Evolutionary conservation across 1,140 invertebrate genomes (phyloP).

Genomic region (Brachionus sp.): DNA sequence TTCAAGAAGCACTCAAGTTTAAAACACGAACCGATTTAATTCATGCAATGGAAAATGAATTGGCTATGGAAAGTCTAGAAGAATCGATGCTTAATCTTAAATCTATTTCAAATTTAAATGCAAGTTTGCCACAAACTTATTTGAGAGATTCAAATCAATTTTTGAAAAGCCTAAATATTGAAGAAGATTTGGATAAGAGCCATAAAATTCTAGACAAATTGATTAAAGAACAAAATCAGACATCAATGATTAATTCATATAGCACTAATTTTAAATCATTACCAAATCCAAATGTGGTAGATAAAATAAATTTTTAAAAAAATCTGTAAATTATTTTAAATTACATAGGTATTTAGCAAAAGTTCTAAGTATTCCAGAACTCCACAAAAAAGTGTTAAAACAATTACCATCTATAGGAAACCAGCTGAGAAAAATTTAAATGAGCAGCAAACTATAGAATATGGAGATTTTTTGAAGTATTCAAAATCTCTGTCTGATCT

Average conservation of each 20-base stretch:
- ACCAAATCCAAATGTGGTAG: background rate
- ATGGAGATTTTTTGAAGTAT: background rate
- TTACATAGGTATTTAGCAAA: background rate
- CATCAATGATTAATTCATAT: background rate
- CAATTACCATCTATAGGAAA: background rate
- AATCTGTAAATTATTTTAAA: no score
- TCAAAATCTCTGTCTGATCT: slow-evolving; percentile 10
- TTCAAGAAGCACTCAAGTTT: slow-evolving; percentile 16
- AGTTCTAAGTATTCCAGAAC: background rate
- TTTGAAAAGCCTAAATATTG: slow-evolving; percentile 1
- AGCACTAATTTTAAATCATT: background rate
- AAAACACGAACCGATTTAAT: slow-evolving; percentile 26
- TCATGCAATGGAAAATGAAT: slow-evolving; percentile 32
- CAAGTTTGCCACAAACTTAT: background rate
- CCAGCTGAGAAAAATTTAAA: background rate
- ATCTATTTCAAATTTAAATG: background rate
- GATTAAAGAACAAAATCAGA: background rate
- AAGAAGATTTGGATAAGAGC: background rate
- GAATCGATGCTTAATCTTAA: background rate
- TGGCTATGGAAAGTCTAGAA: background rate
- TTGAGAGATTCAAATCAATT: background rate
- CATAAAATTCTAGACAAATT: slow-evolving; percentile 21
- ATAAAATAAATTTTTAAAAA: background rate
- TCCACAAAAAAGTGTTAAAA: background rate
- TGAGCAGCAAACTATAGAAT: slow-evolving; percentile 7